Evolutionary conservation across 2,113 vertebrate species (phyloP).

Genomic region (Podilymbus podiceps): DNA sequence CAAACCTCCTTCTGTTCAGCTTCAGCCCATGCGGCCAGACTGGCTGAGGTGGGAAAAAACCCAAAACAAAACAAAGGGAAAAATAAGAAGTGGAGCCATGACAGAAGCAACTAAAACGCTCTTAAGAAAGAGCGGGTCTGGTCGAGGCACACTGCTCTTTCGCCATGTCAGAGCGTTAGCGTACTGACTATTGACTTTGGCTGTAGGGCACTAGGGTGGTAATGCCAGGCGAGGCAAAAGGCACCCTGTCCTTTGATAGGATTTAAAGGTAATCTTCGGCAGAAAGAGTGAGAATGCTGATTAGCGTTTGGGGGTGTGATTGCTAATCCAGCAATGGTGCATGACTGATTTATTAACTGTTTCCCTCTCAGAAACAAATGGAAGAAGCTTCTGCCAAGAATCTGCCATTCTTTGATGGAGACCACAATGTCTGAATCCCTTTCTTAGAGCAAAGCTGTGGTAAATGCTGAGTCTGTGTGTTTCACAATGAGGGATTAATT

Average conservation of each 20-base stretch:
- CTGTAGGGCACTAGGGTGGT: background rate
- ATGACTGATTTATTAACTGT: slow-evolving; percentile 24
- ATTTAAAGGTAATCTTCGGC: slow-evolving; percentile 52
- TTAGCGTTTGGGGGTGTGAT: background rate
- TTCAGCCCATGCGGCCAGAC: background rate
- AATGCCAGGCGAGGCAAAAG: slow-evolving; percentile 29
- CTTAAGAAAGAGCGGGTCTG: background rate
- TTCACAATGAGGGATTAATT: slow-evolving; percentile 9
- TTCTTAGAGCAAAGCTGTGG: background rate
- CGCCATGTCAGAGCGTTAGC: background rate
- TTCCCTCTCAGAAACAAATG: background rate
- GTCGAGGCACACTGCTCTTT: background rate
- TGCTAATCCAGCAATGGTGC: slow-evolving; percentile 27
- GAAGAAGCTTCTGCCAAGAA: slow-evolving; percentile 2
- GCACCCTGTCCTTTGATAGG: slow-evolving; percentile 36
- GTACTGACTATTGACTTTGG: slow-evolving; percentile 10
- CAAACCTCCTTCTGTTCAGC: slow-evolving; percentile 1
- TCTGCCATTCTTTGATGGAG: background rate
- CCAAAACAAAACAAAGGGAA: background rate
- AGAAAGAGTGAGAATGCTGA: slow-evolving; percentile 40
- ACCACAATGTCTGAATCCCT: background rate
- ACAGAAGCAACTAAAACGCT: background rate
- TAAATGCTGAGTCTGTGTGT: background rate
- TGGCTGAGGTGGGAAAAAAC: background rate
- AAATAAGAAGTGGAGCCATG: background rate